A percentile compares a stretch with the other conserved stretches of the same genome.
Evolutionary conservation across 2,113 vertebrate species (phyloP).

Genomic region (Rhea pennata): DNA sequence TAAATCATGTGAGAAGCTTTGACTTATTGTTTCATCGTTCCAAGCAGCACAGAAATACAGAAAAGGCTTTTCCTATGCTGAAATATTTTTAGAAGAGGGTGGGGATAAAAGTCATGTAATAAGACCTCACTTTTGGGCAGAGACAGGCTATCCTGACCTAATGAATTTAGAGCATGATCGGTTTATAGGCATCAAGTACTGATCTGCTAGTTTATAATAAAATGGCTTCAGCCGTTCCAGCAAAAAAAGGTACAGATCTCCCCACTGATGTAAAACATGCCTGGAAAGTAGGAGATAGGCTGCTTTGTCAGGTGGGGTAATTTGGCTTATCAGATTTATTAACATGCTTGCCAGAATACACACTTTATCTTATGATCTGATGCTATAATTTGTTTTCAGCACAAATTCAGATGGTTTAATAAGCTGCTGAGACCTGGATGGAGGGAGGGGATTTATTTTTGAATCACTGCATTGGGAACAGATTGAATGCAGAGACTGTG

Average conservation of each 20-base stretch:
- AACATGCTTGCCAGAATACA: slow-evolving; percentile 4
- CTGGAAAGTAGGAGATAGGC: neutral
- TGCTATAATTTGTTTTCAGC: slow-evolving; percentile 52
- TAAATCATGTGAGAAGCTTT: neutral
- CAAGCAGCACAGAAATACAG: neutral
- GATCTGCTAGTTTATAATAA: neutral
- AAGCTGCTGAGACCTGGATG: neutral
- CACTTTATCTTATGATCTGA: slow-evolving; percentile 35
- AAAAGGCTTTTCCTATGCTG: neutral
- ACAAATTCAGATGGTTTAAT: slow-evolving; percentile 24
- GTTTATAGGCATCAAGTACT: neutral
- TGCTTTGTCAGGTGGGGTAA: slow-evolving; percentile 34
- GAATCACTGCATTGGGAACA: neutral
- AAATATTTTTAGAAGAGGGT: neutral
- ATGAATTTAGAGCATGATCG: neutral
- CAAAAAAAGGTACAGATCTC: neutral
- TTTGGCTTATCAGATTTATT: slow-evolving; percentile 51
- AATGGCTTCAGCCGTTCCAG: neutral
- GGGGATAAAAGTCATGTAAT: slow-evolving; percentile 1
- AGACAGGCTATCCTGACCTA: slow-evolving; percentile 4
- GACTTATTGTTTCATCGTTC: neutral
- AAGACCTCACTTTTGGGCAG: neutral
- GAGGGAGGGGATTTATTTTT: neutral
- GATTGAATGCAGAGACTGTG: rapidly evolving
- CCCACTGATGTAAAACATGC: neutral